Conservation (phyloP, 2,888 invertebrate genomes). For the Metopia argyrocephala region DNA sequence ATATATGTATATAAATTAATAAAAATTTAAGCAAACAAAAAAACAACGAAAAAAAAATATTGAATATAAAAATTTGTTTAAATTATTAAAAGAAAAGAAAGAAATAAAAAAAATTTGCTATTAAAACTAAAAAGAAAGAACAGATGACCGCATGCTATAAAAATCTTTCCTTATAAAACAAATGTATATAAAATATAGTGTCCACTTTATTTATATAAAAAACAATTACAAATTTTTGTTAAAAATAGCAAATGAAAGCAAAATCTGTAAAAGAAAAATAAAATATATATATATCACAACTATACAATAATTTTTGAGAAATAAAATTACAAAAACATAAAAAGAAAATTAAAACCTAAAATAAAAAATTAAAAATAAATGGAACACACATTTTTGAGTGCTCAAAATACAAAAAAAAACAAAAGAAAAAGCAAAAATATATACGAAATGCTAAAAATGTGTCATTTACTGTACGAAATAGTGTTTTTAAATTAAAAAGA, state of each 20-base stretch:
- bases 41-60: conserved; percentile 1
- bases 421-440: conserved; percentile 8
- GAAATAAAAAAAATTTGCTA: conserved; percentile 15
- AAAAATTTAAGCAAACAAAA: too few species aligned
- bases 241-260: conserved; percentile 41
- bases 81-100: conserved; percentile 22
- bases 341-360: conserved; percentile 15
- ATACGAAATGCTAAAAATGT: conserved; percentile 17
- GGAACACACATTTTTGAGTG: conserved; percentile 35
- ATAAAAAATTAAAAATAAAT: conserved; percentile 23
- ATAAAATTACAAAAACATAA: conserved; percentile 7
- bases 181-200: background rate
- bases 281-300: background rate
- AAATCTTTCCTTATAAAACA: conserved; percentile 27
- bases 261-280: conserved; percentile 17
- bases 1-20: background rate
- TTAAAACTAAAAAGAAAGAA: background rate
- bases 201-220: background rate
- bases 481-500: conserved; percentile 16
- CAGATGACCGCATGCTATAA: conserved; percentile 55
- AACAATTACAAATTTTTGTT: conserved; percentile 46
- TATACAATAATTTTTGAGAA: background rate
- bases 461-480: conserved; percentile 34
- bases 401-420: background rate
- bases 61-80: conserved; percentile 15